Evolutionary conservation across 2,888 invertebrate species (phyloP).

Genomic region (Tenthredo distinguenda): DNA sequence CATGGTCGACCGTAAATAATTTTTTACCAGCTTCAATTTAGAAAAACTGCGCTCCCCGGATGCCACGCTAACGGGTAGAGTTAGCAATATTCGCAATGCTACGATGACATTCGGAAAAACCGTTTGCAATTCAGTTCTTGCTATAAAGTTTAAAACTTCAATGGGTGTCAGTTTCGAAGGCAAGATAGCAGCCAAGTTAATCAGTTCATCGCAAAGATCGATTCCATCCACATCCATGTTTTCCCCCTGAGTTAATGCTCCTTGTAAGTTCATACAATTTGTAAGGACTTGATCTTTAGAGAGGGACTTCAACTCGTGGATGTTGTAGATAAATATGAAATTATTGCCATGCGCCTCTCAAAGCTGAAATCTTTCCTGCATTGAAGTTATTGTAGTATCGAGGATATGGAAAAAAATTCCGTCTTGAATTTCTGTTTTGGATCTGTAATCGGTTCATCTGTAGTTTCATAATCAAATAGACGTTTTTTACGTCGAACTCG

Average conservation of each 20-base stretch:
- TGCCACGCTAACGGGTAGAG: slow-evolving; percentile 57
- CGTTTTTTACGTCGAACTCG: slow-evolving; percentile 45
- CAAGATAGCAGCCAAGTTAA: slow-evolving; percentile 28
- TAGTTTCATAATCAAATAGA: slow-evolving; percentile 52
- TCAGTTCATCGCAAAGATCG: slow-evolving; percentile 27
- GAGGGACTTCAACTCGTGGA: slow-evolving; percentile 54
- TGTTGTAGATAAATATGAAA: slow-evolving; percentile 57
- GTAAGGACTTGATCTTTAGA: slow-evolving; percentile 29
- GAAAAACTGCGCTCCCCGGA: slow-evolving; percentile 56
- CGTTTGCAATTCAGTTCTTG: slow-evolving; percentile 24
- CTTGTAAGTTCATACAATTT: slow-evolving; percentile 56
- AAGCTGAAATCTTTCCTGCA: slow-evolving; percentile 59
- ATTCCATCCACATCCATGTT: slow-evolving; percentile 57
- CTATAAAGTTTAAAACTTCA: slow-evolving; percentile 32
- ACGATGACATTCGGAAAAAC: slow-evolving; percentile 54
- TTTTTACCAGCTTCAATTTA: slow-evolving; percentile 57
- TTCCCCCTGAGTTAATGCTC: slow-evolving; percentile 54
- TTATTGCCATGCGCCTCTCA: slow-evolving; percentile 54
- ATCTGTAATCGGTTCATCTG: slow-evolving; percentile 26
- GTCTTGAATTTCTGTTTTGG: slow-evolving; percentile 53
- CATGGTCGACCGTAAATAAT: slow-evolving; percentile 56
- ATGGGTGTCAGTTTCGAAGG: slow-evolving; percentile 22
- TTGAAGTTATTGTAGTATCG: slow-evolving; percentile 56
- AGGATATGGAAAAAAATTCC: slow-evolving; percentile 55
- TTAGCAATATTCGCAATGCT: slow-evolving; percentile 54